Evolutionary conservation across 1,140 invertebrate genomes (phyloP), one percentile per base, ranked within the genome.

Genomic region (Pygmarrhopalites habei): DNA sequence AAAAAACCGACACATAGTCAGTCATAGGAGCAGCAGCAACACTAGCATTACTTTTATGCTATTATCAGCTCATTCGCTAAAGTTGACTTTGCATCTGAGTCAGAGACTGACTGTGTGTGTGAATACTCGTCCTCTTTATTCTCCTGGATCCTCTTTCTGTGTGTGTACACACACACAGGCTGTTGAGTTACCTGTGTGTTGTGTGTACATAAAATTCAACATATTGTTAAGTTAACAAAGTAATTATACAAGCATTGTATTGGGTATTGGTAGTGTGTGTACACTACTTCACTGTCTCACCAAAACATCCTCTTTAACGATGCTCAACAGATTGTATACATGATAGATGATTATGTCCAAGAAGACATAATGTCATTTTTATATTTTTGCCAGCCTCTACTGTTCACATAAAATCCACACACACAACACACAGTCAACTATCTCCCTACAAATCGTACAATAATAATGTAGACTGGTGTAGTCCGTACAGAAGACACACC

Each of bases 21-120:
- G n/a, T n/a, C 32, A 35, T 7, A 15, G 32, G 32, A 35, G 15
- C 5, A 35, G 15, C 5, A 35, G 5, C 32, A 15, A 35, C 32
- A 7, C 5, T 35, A 35, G 5, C n/a, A n/a, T 35, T 35, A 35
- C 32, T 35, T 35, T 7, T 35, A 35, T 52, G 49, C 49, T 52
- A 52, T 52, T 52, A 52, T 52, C 49, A 52, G 49, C 49, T 52
- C 49, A 52, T 52, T 52, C 49, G 49, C 49, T 52, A 52, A 52
- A 52, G 49, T 52, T 52, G 15, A 35, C 32, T 35, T 35, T 35
- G 32, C 32, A 35, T 35, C 15, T 35, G 32, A 15, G 5, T 35
- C 15, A 7, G 32, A 15, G 5, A 5, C 15, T 35, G 32, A 7
- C 32, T 35, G 32, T 35, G 32, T 35, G 32, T n/a, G n/a, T n/a